Evolutionary conservation across 2,113 vertebrate species (phyloP).

Genomic region (Bujurquina vittata): DNA sequence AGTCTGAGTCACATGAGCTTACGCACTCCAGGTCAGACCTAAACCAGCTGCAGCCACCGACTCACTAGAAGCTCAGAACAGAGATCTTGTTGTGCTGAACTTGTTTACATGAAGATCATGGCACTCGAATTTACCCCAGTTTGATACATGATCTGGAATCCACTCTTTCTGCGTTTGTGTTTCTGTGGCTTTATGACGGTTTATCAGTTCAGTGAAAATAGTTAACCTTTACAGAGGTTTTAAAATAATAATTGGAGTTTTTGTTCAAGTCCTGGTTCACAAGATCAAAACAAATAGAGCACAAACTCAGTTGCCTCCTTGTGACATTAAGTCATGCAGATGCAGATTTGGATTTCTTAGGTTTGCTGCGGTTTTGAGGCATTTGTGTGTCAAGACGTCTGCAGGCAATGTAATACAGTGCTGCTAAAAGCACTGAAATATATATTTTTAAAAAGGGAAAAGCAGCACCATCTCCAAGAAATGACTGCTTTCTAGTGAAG

Average conservation of each 20-base stretch:
- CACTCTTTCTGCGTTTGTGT: background rate
- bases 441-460: background rate
- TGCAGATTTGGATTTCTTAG: background rate
- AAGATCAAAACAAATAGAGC: background rate
- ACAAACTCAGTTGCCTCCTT: background rate
- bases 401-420: background rate
- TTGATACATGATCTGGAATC: background rate
- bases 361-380: background rate
- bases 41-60: constrained; percentile 26
- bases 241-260: background rate
- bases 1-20: constrained; percentile 51
- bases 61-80: constrained; percentile 9
- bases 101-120: constrained; percentile 10
- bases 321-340: constrained; percentile 4
- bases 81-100: constrained; percentile 18
- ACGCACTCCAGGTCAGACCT: constrained; percentile 25
- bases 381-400: background rate
- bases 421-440: background rate
- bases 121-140: background rate
- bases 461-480: background rate
- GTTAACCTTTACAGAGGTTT: background rate
- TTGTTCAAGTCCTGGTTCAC: background rate
- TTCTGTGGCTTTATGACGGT: no score
- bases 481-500: background rate
- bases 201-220: background rate